phyloP scores from a whole-genome alignment of 2,797 vertebrate species.

The Mormyrus hasselquistii region DNA sequence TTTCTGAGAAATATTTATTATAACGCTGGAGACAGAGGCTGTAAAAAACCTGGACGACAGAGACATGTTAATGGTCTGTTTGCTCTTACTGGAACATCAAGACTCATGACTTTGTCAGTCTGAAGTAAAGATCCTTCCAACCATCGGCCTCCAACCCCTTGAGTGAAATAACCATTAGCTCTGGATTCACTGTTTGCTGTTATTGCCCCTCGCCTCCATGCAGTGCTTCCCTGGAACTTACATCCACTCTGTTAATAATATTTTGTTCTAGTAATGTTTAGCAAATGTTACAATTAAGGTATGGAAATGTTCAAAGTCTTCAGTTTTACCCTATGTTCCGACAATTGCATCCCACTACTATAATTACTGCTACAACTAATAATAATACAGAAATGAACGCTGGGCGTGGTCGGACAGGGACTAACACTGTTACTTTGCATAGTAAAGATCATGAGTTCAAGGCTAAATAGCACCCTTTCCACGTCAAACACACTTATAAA shows the following conservation, averaged over 20 bases:
- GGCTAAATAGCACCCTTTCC: background rate
- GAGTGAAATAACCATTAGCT: background rate
- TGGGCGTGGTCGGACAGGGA: too few species aligned
- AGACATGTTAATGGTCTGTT: conserved; percentile 14
- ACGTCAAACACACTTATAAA: background rate
- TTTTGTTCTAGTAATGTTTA: background rate
- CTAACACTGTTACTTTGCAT: background rate
- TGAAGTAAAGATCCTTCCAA: background rate
- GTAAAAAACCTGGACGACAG: conserved; percentile 10
- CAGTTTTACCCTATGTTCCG: background rate
- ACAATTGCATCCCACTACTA: background rate
- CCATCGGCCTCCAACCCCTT: background rate
- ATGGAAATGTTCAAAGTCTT: too few species aligned
- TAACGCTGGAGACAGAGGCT: background rate
- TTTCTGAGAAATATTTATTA: background rate
- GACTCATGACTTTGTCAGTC: background rate
- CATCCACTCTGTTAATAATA: background rate
- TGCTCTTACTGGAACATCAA: background rate
- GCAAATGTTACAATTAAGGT: background rate
- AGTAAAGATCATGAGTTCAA: background rate
- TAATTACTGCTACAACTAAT: background rate
- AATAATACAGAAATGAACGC: background rate
- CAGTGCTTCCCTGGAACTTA: background rate
- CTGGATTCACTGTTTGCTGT: background rate
- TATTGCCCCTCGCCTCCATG: background rate